phyloP scores from a whole-genome alignment of 2,797 vertebrate species.

The Pangasius sanitwongsei region DNA sequence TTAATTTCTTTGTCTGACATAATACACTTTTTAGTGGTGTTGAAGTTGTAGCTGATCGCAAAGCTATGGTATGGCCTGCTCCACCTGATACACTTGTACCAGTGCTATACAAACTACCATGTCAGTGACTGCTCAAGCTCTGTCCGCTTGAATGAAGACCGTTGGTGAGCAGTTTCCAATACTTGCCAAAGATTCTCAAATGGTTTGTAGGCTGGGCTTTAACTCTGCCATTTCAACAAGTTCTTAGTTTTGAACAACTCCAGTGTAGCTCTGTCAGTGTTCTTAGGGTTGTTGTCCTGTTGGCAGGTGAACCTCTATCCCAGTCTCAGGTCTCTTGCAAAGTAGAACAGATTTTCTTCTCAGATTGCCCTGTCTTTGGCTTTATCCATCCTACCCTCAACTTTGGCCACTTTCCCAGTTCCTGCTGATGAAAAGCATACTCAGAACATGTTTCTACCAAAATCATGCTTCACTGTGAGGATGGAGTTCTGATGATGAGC shows the following conservation, averaged over 20 bases:
- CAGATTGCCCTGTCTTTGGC: not conserved
- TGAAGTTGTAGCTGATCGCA: not conserved
- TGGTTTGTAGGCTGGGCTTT: not conserved
- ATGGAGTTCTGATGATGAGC: too few species aligned
- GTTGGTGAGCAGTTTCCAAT: not conserved
- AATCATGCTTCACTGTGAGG: too few species aligned
- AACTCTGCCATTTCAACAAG: not conserved
- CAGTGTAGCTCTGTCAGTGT: not conserved
- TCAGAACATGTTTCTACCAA: too few species aligned
- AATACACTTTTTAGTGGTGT: not conserved
- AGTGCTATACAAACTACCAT: not conserved
- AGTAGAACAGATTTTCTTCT: not conserved
- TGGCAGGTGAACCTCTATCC: not conserved
- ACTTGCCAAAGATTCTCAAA: not conserved
- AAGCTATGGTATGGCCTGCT: too few species aligned
- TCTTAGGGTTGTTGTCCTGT: not conserved
- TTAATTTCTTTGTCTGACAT: not conserved
- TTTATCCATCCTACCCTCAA: not conserved
- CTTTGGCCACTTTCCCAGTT: not conserved
- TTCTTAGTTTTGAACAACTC: not conserved
- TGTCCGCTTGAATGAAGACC: not conserved
- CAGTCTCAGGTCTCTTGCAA: not conserved
- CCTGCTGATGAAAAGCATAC: too few species aligned
- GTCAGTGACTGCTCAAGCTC: too few species aligned
- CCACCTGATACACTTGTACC: not conserved